phyloP scores from a whole-genome alignment of 2,888 invertebrate species.

The Mycalesis mineus region DNA sequence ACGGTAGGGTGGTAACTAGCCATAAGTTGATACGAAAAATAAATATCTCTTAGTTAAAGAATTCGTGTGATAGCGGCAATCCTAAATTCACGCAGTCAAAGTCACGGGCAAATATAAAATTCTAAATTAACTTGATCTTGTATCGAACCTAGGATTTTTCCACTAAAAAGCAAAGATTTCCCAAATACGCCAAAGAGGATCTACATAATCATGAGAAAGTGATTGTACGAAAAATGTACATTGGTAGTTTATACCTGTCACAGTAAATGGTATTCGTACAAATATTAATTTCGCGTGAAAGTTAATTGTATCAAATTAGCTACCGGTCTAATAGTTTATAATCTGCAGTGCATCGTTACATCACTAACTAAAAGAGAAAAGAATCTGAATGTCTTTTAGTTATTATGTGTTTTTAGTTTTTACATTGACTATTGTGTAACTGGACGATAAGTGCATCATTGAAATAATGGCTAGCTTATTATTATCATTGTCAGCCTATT shows the following conservation, averaged over 20 bases:
- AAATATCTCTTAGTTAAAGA: no score
- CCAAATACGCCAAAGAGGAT: background rate
- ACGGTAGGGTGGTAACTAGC: no score
- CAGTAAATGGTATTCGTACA: background rate
- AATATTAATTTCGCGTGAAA: background rate
- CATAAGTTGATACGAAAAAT: no score
- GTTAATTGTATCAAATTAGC: slow-evolving; percentile 4
- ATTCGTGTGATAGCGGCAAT: no score
- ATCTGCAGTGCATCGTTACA: background rate
- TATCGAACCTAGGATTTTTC: no score
- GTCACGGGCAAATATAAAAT: no score
- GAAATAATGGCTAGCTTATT: no score
- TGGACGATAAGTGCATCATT: no score
- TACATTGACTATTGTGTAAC: background rate
- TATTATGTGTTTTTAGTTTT: background rate
- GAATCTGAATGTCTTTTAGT: background rate
- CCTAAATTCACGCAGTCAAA: no score
- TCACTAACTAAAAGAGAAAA: background rate
- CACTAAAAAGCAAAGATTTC: no score
- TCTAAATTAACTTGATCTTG: no score
- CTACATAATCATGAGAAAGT: background rate
- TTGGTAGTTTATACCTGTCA: background rate
- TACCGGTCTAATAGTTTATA: background rate
- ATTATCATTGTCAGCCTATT: no score
- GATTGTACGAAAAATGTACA: background rate